A percentile compares a stretch with the other conserved stretches of the same genome.
phyloP scores from a whole-genome alignment of 2,797 vertebrate species.

The Malurus splendens region DNA sequence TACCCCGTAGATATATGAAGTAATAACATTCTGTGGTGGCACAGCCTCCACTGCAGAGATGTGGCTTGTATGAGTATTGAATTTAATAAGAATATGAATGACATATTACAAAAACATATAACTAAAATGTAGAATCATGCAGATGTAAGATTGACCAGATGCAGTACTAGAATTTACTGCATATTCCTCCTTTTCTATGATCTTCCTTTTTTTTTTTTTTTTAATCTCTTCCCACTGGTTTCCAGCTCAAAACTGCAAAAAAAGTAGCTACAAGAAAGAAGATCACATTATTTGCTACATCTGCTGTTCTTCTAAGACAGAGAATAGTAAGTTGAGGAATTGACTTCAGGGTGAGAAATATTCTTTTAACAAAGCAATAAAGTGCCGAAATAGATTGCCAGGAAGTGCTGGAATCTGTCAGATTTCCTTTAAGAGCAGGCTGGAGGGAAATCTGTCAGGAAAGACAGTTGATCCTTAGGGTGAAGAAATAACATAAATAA shows the following conservation, averaged over 20 bases:
- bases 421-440: not conserved
- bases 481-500: not conserved
- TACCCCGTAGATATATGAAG: not conserved
- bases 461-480: not conserved
- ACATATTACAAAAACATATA: not conserved
- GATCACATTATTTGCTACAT: not conserved
- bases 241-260: not conserved
- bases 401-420: not conserved
- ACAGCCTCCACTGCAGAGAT: not conserved
- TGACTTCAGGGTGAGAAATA: not conserved
- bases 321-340: not conserved
- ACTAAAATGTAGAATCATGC: not conserved
- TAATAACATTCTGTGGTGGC: not conserved
- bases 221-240: not conserved
- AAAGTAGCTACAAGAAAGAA: not conserved
- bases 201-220: not conserved
- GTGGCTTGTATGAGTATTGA: not conserved
- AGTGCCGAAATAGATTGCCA: not conserved
- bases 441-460: not conserved
- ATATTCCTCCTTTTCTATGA: not conserved
- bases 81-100: not conserved
- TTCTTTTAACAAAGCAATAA: not conserved
- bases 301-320: not conserved
- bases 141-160: not conserved
- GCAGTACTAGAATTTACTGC: not conserved